These are phyloP conservation scores for Trematomus loennbergii DNA, from an alignment of 2,113 vertebrate species.

Conservation along the genomic window DNA sequence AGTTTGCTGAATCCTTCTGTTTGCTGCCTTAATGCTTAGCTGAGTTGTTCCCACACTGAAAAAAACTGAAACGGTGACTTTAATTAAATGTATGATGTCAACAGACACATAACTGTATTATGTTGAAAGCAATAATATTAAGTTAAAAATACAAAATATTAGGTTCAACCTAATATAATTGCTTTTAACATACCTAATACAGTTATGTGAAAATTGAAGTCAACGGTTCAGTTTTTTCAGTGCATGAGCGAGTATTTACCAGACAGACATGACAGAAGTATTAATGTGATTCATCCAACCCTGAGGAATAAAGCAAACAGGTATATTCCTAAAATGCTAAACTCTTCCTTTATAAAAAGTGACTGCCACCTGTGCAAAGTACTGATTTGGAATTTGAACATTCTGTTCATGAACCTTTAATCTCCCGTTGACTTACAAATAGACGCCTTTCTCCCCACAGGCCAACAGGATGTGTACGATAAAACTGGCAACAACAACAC, in stretches of 20 bases:
- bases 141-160: too few relatives aligned
- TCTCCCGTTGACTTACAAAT: slow-evolving; percentile 40
- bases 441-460: slow-evolving; percentile 80
- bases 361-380: not conserved
- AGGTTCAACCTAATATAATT: too few relatives aligned
- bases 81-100: too few relatives aligned
- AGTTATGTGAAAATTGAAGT: too few relatives aligned
- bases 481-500: slow-evolving; percentile 92
- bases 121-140: too few relatives aligned
- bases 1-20: not conserved
- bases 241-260: not conserved
- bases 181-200: too few relatives aligned
- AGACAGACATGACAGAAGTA: not conserved
- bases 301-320: not conserved
- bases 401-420: slow-evolving; percentile 9
- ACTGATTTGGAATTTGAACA: not conserved
- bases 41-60: not conserved
- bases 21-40: not conserved
- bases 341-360: slow-evolving; percentile 10
- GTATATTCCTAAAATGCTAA: not conserved
- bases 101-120: too few relatives aligned
- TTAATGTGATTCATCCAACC: not conserved
- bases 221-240: too few relatives aligned
- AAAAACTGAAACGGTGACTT: too few relatives aligned
- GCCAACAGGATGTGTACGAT: slow-evolving; percentile 91